phyloP scores from a whole-genome alignment of 2,113 vertebrate species.

The Triplophysa siluroides region DNA sequence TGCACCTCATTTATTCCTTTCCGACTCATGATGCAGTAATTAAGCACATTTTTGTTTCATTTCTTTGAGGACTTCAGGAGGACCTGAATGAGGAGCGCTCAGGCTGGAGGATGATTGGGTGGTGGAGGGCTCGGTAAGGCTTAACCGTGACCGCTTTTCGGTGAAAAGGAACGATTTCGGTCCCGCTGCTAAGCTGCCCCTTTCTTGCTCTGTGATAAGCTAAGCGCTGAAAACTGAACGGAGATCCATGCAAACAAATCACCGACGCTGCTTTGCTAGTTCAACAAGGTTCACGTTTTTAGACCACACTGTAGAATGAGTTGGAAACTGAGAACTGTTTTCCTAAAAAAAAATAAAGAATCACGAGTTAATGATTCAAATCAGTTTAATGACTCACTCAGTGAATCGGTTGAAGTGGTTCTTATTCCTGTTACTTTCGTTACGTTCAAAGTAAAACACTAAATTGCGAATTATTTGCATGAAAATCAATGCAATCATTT shows the following conservation, averaged over 20 bases:
- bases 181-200: slow-evolving; percentile 5
- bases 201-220: slow-evolving; percentile 22
- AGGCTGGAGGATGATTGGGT: slow-evolving; percentile 7
- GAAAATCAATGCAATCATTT: no score
- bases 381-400: no score
- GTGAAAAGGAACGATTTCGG: slow-evolving; percentile 14
- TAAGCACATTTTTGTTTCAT: slow-evolving; percentile 70
- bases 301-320: background rate
- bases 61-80: slow-evolving; percentile 62
- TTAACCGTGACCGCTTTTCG: background rate
- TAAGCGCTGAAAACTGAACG: slow-evolving; percentile 17
- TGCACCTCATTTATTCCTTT: slow-evolving; percentile 74
- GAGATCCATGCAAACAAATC: background rate
- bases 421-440: no score
- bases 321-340: no score
- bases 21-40: slow-evolving; percentile 71
- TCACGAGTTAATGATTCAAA: no score
- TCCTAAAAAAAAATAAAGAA: no score
- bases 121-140: background rate
- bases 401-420: no score
- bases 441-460: no score
- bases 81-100: background rate
- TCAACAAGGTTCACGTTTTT: slow-evolving; percentile 4
- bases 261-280: background rate
- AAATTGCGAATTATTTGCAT: no score